A percentile compares a stretch with the other conserved stretches of the same genome.
phyloP scores from a whole-genome alignment of 2,113 vertebrate species.

The Pachycephala philippinensis region DNA sequence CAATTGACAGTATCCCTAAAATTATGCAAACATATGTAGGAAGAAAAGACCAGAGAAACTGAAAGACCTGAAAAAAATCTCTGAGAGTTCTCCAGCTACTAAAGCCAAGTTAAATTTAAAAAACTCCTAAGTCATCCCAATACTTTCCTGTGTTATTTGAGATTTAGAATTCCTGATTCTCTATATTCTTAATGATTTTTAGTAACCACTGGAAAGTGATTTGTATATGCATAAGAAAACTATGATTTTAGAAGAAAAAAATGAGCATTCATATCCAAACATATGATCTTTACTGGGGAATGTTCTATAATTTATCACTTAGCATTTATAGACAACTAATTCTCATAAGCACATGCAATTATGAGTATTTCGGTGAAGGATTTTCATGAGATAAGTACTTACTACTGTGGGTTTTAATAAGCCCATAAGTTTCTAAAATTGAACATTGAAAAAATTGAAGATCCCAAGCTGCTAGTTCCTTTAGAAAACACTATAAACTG shows the following conservation, averaged over 20 bases:
- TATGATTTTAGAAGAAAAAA: background rate
- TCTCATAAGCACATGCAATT: background rate
- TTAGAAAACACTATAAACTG: background rate
- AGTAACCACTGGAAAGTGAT: background rate
- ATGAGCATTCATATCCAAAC: background rate
- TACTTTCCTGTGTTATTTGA: background rate
- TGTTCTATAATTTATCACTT: background rate
- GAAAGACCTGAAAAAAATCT: background rate
- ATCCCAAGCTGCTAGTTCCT: background rate
- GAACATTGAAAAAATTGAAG: background rate
- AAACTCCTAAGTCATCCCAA: background rate
- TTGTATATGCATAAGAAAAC: background rate
- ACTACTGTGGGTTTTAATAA: background rate
- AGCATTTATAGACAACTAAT: background rate
- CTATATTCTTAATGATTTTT: background rate
- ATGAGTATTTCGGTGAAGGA: background rate
- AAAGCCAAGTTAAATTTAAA: background rate
- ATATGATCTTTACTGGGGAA: background rate
- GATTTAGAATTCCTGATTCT: background rate
- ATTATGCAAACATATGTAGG: background rate
- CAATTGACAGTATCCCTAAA: background rate
- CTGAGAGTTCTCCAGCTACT: background rate
- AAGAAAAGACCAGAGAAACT: background rate
- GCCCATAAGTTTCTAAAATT: background rate
- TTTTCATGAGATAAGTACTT: background rate